Base-by-base conservation (phyloP, 2,797 vertebrate species). In the Uromys caudimaculatus region DNA sequence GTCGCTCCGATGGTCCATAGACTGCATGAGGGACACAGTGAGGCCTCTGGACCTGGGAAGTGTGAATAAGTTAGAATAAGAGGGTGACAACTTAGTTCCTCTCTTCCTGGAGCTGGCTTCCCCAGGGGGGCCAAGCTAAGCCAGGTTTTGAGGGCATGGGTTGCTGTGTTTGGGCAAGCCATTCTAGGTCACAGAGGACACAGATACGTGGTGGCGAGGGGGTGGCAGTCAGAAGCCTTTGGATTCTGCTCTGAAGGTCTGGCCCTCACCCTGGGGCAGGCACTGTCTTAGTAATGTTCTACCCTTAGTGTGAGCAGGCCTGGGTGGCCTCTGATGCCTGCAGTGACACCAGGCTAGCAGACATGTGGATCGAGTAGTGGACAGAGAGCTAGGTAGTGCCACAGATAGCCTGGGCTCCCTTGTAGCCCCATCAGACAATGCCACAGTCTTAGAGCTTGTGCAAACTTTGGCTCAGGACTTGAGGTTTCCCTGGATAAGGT, bases 191-290 rank as follows among this genome's bases (percentile, higher is more conserved):
- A 1, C 17, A 56, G 60, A n/a, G 44, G 1, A 12, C 19, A 0
- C 0, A 0, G 29, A 21, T 0, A 2, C 56, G 84, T 27, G 9
- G 1, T 19, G 6, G 19, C 21, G 4, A 1, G 29, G 5, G 23
- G 21, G 67, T 81, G 54, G 0, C 3, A 38, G 50, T 44, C 27
- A 35, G 93, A 4, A 62, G 73, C 4, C 29, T 56, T 71, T 21
- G 41, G 35, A 14, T 13, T 8, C 56, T 27, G 1, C 81, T 11
- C 35, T 3, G 13, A 12, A 23, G 76, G 50, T 1, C 11, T 21
- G 6, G 23, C 69, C 41, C 69, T 44, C 69, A n/a, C 16, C 64
- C 32, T 64, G 16, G 0, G 0, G 0, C 13, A 32, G 16, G n/a
- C 16, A 23, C 11, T 29, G 58, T 58, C 3, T 32, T 11, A 75